Evolutionary conservation across 2,888 invertebrate species (phyloP), one percentile per base, ranked within the genome.

Genomic region (Ferrisia virgata): DNA sequence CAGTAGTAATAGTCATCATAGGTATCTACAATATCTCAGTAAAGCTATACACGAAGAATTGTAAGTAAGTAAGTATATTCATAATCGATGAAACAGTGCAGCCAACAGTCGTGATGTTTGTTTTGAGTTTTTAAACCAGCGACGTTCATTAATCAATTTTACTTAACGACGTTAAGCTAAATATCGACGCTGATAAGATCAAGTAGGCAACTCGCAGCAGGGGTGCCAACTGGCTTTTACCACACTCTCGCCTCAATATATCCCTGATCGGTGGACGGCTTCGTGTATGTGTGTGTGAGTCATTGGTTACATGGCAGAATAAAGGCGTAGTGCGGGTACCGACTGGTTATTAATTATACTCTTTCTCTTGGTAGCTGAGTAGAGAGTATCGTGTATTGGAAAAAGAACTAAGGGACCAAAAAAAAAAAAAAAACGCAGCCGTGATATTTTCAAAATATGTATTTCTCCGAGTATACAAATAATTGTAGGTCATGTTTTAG

Each of bases 171-270:
- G 64, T 72, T 82, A 82, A 64, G 58, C 69, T 82, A 82, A 82
- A 82, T 82, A 82, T 82, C 82, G 82, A 82, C 82, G 82, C 82
- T 82, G 82, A 82, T 82, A 82, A 82, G 82, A 82, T 82, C 82
- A 69, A 82, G 69, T 69, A 82, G 82, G 82, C 82, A 82, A 64
- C 22, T 82, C 82, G 28, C 82, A 82, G 82, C 82, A 40, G 82
- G 82, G 82, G 82, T 82, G 82, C 82, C 40, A 82, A 82, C 82
- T 82, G 82, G 82, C 82, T 82, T 82, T 82, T 72, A 82, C 82
- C 69, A 82, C 82, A 58, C 58, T 82, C 69, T 82, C 58, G n/a
- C 81, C 33, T n/a, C n/a, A n/a, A 13, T 25, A 11, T 40, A 39
- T 31, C 58, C 31, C 58, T n/a, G n/a, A n/a, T n/a, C n/a, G n/a